A percentile compares a stretch with the other conserved stretches of the same genome.
phyloP scores from a whole-genome alignment of 2,888 invertebrate genomes.

The Plagodis dolabraria region DNA sequence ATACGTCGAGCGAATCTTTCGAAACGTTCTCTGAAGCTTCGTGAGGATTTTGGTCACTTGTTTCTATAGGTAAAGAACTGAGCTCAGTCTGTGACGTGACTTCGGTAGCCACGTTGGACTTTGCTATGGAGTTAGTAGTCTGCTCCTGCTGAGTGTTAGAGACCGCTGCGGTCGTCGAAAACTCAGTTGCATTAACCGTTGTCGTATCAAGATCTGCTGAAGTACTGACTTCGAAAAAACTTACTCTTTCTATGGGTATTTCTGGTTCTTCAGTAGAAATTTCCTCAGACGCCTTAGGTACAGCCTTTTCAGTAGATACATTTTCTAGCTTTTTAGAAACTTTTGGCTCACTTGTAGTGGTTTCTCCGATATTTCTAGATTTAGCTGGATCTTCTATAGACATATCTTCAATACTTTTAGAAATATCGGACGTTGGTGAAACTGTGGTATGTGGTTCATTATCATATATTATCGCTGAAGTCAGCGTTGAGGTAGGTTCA shows the following conservation, averaged over 20 bases:
- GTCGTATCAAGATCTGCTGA: constrained; percentile 36
- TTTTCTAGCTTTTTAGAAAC: constrained; percentile 31
- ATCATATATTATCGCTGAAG: constrained; percentile 31
- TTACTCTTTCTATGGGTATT: constrained; percentile 30
- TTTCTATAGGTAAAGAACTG: constrained; percentile 75
- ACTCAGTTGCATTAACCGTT: constrained; percentile 37
- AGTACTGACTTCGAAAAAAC: constrained; percentile 28
- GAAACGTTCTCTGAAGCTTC: constrained; percentile 59
- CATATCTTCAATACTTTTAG: constrained; percentile 36
- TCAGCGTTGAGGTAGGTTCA: constrained; percentile 9
- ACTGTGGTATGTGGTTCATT: constrained; percentile 8
- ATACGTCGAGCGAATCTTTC: constrained; percentile 53
- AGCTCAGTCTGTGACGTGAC: constrained; percentile 73
- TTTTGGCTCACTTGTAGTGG: constrained; percentile 23
- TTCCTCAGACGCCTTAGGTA: constrained; percentile 13
- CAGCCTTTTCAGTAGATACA: constrained; percentile 20
- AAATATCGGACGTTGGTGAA: constrained; percentile 17
- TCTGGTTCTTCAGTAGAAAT: constrained; percentile 36
- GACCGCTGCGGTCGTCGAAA: constrained; percentile 34
- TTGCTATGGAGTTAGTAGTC: constrained; percentile 55
- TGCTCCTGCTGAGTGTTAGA: constrained; percentile 50
- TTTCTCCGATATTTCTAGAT: constrained; percentile 12
- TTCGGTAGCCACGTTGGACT: constrained; percentile 65
- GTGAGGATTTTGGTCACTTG: constrained; percentile 76
- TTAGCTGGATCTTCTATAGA: constrained; percentile 21